Evolutionary conservation across 30 jellyfish, hydroid and myxozoan genomes (phyloP).

Genomic region (Rhopilema esculentum): DNA sequence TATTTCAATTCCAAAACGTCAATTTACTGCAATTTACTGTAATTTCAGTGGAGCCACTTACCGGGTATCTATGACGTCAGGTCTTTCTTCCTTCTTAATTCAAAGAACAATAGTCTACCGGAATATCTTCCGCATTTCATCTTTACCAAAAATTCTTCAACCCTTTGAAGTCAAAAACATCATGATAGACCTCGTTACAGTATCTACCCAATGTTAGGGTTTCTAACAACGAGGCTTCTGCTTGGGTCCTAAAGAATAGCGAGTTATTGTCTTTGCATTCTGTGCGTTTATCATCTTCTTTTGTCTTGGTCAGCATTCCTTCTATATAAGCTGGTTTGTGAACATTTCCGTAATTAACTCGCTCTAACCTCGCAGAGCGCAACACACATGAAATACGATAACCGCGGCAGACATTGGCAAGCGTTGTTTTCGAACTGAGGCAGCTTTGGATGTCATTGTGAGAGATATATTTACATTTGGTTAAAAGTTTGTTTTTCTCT

Average conservation of each 20-base stretch:
- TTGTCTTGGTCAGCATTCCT: slow-evolving; percentile 66
- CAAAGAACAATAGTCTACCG: neutral
- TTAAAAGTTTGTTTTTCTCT: neutral
- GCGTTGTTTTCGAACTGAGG: neutral
- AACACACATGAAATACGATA: neutral
- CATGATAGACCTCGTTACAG: no score
- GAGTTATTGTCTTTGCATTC: slow-evolving; percentile 23
- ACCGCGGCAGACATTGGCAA: neutral
- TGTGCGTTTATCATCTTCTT: slow-evolving; percentile 20
- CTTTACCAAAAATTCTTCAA: neutral
- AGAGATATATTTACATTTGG: neutral
- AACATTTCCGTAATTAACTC: slow-evolving; percentile 55
- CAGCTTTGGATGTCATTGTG: neutral
- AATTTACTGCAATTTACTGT: neutral
- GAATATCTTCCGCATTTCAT: neutral
- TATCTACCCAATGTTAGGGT: no score
- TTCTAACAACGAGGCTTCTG: neutral
- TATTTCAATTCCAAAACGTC: no score
- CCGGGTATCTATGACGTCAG: neutral
- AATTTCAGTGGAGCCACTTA: neutral
- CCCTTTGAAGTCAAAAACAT: neutral
- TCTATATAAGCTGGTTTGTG: slow-evolving; percentile 54
- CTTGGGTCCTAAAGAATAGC: slow-evolving; percentile 21
- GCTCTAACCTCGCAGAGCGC: neutral
- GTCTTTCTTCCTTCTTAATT: neutral